Conservation (phyloP, 2,113 vertebrate genomes). For the Scortum barcoo region DNA sequence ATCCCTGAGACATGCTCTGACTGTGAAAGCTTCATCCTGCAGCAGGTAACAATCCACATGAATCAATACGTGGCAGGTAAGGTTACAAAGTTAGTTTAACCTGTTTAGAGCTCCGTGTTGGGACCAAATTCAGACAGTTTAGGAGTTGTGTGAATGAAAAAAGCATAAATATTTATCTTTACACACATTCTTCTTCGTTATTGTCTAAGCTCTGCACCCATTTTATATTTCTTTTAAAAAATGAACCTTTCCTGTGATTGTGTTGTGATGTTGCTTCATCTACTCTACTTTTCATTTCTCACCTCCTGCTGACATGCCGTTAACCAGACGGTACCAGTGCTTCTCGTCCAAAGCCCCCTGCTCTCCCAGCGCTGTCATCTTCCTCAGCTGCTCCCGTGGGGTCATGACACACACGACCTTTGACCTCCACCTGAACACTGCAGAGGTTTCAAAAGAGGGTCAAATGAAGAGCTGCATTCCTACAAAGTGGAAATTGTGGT, state of each 20-base stretch:
- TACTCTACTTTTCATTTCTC: constrained; percentile 47
- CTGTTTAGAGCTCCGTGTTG: not conserved
- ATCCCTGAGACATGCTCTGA: constrained; percentile 3
- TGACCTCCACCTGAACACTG: constrained; percentile 46
- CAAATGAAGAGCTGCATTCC: not conserved
- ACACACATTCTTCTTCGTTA: not conserved
- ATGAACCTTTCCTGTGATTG: not conserved
- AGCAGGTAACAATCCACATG: not conserved
- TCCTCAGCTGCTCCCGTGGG: constrained; percentile 89
- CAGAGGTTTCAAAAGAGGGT: not conserved
- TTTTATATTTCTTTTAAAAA: not conserved
- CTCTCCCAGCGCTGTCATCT: constrained; percentile 89
- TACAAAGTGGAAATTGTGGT: not conserved
- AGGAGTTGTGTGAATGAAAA: not conserved
- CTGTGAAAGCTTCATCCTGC: constrained; percentile 25
- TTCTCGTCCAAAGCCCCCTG: constrained; percentile 89
- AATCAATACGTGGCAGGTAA: not conserved
- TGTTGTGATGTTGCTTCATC: not conserved
- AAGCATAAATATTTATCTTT: not conserved
- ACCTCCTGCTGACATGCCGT: constrained; percentile 91
- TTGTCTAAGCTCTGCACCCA: not conserved
- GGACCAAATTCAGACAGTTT: not conserved
- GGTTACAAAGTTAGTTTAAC: not conserved
- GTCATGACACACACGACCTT: constrained; percentile 85
- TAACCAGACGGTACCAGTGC: constrained; percentile 88